Evolutionary conservation across 2,797 vertebrate genomes (phyloP).

Genomic region (Paedocypris micromegethes): DNA sequence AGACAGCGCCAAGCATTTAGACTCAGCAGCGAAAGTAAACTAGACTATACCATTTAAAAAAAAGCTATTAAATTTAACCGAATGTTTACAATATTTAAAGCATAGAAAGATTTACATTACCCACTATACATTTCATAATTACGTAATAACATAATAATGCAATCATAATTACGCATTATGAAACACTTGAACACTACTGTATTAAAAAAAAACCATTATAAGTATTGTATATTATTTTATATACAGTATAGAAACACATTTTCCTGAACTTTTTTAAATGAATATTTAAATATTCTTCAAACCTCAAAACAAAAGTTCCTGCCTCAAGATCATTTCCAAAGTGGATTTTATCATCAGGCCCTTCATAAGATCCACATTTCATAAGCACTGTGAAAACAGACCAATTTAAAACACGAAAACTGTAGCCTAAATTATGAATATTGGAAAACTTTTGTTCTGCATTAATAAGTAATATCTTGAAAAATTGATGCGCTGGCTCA

Average conservation of each 20-base stretch:
- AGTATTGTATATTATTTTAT: too few species aligned
- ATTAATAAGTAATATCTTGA: slow-evolving; percentile 72
- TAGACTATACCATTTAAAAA: slow-evolving; percentile 45
- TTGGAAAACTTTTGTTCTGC: slow-evolving; percentile 67
- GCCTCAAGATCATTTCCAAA: slow-evolving; percentile 45
- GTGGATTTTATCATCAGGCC: slow-evolving; percentile 49
- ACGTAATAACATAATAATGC: too few species aligned
- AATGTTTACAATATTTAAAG: too few species aligned
- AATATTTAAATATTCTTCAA: slow-evolving; percentile 44
- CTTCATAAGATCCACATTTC: slow-evolving; percentile 43
- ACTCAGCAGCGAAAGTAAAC: slow-evolving; percentile 53
- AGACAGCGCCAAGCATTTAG: slow-evolving; percentile 45
- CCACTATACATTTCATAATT: too few species aligned
- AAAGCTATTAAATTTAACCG: slow-evolving; percentile 16
- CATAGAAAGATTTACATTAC: too few species aligned
- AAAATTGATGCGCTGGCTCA: slow-evolving; percentile 61
- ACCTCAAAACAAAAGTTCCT: slow-evolving; percentile 46
- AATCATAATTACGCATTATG: too few species aligned
- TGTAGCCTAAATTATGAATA: slow-evolving; percentile 72
- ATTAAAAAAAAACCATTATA: too few species aligned
- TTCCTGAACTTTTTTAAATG: not conserved
- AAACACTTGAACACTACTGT: too few species aligned
- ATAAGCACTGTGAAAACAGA: slow-evolving; percentile 45
- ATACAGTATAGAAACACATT: too few species aligned
- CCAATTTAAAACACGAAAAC: slow-evolving; percentile 60